phyloP scores from a whole-genome alignment of 2,113 vertebrate genomes.

The Anoplopoma fimbria region DNA sequence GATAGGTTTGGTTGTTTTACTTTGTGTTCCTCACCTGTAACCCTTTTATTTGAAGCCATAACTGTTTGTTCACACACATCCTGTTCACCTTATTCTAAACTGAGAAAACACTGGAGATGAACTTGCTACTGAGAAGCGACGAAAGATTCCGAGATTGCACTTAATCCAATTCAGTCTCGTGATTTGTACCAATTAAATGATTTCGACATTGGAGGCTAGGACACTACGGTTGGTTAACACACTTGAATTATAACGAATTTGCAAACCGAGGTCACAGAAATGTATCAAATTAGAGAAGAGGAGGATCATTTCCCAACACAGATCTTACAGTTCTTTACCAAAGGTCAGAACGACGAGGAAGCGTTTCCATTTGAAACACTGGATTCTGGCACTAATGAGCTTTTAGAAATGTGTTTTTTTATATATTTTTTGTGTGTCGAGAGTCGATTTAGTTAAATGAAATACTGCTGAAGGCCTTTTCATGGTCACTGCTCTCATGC shows the following conservation, averaged over 20 bases:
- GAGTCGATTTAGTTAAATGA: neutral
- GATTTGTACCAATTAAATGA: neutral
- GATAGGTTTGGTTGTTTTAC: neutral
- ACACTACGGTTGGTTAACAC: neutral
- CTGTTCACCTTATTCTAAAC: constrained; percentile 14
- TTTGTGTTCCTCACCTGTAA: constrained; percentile 7
- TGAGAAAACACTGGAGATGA: constrained; percentile 41
- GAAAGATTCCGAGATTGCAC: constrained; percentile 20
- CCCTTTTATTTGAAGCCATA: constrained; percentile 8
- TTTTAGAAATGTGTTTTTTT: neutral
- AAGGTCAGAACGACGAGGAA: neutral
- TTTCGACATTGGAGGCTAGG: neutral
- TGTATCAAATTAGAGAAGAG: neutral
- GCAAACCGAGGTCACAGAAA: neutral
- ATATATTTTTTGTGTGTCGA: neutral
- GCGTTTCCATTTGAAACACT: constrained; percentile 16
- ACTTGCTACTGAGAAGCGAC: constrained; percentile 31
- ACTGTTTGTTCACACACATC: neutral
- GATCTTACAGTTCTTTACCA: neutral
- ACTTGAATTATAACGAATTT: neutral
- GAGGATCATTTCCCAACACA: neutral
- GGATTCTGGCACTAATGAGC: neutral
- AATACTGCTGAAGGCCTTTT: constrained; percentile 12
- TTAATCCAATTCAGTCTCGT: neutral
- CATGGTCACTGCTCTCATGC: neutral